Evolutionary conservation across 1,140 invertebrate species (phyloP), one percentile per base, ranked within the genome.

Genomic region (Caenorhabditis latens): DNA sequence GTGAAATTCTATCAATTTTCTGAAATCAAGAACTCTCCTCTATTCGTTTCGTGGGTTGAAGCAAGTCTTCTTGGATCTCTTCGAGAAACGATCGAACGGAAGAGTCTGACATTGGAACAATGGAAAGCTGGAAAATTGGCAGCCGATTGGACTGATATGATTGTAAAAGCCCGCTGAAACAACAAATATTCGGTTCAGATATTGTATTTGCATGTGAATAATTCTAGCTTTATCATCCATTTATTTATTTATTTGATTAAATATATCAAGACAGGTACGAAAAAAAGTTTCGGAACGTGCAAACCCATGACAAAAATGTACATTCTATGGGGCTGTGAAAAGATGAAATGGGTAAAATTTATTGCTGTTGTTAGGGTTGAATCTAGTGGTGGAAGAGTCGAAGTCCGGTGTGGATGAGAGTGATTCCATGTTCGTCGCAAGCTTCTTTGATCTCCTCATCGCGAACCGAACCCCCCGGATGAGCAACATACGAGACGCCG

Each of bases 371-470:
- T 53, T 19, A 32, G 32, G 32, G 46, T 7, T 53, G 13, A 46
- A n/a, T 48, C 46, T 50, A 98, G 93, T 99, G 98, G 93, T 99
- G 98, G 95, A 99, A 99, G 0, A 99, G 94, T 87, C 98, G 94
- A 4, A 98, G 93, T 91, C 96, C 96, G n/a, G 97, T 98, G 91
- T 98, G 96, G 57, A 96, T 95, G 90, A 99, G 93, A 2, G 95
- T 94, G 86, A 99, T 97, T 46, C 95, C 95, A 91, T 98, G 96
- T 89, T 98, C 96, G 92, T 99, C 95, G 93, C 97, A 99, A 16
- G 97, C 97, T 83, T 95, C 93, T 88, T 97, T 96, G n/a, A 99
- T 96, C 88, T 94, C 95, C 55, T 95, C 94, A 92, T 99, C 98
- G 11, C 84, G 48, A 48, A 85, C 84, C 7, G 97, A 99, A 14